Evolutionary conservation across 2,888 invertebrate genomes (phyloP), one percentile per base, ranked within the genome.

Genomic region (Priocnemis perturbator): DNA sequence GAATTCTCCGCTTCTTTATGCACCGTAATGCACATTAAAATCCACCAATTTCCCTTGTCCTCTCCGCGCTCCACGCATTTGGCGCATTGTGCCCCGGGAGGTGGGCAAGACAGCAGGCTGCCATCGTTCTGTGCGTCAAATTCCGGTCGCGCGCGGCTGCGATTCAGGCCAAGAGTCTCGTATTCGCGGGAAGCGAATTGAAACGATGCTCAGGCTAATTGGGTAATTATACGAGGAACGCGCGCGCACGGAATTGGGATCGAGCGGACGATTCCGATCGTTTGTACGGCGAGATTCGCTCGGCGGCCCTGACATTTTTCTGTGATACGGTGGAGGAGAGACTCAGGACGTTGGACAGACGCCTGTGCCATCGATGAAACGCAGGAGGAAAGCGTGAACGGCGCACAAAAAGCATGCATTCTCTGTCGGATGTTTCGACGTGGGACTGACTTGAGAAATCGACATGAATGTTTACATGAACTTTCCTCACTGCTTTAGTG

Each of bases 191-290:
- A 65, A 62, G 50, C 68, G 56, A 67, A 73, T 65, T 37, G 37
- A 37, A 50, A 50, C 50, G 50, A 50, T 4, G 50, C 50, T 48
- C 72, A 64, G 69, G 73, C 77, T 77, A 78, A 78, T 78, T 78
- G 69, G 78, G 53, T 66, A 68, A 78, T 78, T 77, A 75, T 67
- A 65, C 47, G 63, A 48, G 61, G 65, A 56, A 21, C 59, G 23
- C 53, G 73, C 56, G 15, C 26, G n/a, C 15, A 23, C 1, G 57
- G 60, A 71, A 71, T 63, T 61, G 55, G 45, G 15, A 57, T 57
- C 64, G 68, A 68, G 64, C 68, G 52, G 14, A 23, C 48, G 59
- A 37, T 23, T 48, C 21, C 63, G 5, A 57, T 58, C 59, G 17
- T 55, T 45, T 59, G 19, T 37, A 19, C 26, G 3, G 21, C 26